Conservation (phyloP, 2,797 vertebrate species). For the Lophius americanus region DNA sequence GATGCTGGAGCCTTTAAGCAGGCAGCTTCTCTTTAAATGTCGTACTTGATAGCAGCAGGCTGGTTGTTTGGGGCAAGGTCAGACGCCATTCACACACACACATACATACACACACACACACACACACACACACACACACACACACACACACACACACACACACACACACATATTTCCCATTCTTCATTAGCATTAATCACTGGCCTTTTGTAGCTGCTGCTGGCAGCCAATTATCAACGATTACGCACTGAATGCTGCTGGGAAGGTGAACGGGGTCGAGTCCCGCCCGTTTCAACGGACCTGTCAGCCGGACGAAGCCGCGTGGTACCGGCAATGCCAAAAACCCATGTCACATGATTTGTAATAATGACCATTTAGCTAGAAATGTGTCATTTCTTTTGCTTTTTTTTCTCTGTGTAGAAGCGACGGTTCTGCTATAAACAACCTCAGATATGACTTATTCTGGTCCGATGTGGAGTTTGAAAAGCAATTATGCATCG, state of each 20-base stretch:
- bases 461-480: too few species aligned
- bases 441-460: too few species aligned
- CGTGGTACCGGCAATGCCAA: slow-evolving; percentile 22
- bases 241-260: slow-evolving; percentile 65
- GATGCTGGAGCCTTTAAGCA: slow-evolving; percentile 20
- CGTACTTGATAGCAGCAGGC: slow-evolving; percentile 48
- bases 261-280: slow-evolving; percentile 69
- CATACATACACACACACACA: slow-evolving; percentile 12
- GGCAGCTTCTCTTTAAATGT: slow-evolving; percentile 32
- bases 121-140: slow-evolving; percentile 3
- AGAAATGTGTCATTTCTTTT: slow-evolving; percentile 20
- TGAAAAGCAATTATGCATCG: too few species aligned
- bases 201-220: slow-evolving; percentile 72
- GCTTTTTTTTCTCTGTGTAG: too few species aligned
- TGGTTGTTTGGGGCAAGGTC: slow-evolving; percentile 55
- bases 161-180: slow-evolving; percentile 42
- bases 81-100: slow-evolving; percentile 24
- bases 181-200: slow-evolving; percentile 78
- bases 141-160: slow-evolving; percentile 10
- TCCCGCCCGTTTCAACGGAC: slow-evolving; percentile 36
- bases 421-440: too few species aligned
- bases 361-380: slow-evolving; percentile 45
- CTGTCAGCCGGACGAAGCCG: slow-evolving; percentile 30
- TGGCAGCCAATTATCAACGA: slow-evolving; percentile 76
- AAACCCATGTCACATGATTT: slow-evolving; percentile 18